Base-by-base conservation (phyloP, 2,888 invertebrate genomes). In the Barypeithes pellucidus region DNA sequence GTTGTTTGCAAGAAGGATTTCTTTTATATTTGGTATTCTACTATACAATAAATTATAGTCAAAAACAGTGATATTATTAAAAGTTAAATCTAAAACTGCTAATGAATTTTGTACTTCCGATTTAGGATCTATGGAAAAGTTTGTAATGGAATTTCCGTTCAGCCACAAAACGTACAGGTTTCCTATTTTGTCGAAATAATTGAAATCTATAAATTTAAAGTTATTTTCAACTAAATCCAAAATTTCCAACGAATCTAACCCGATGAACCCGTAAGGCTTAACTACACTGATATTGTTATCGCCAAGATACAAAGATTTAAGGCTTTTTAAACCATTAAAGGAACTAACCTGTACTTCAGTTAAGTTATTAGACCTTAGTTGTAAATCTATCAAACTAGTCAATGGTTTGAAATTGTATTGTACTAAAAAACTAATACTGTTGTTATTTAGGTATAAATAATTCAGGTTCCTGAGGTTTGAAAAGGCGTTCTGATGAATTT, bases 401-500 rank as follows among this genome's bases (percentile, higher is more conserved):
- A 87, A 76, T 16, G 81, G 83, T 75, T 84, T 84, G 76, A 87
- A 86, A 72, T 84, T 85, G 65, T 82, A 83, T 75, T 81, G 84
- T 16, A 83, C 80, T 61, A 87, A 75, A 69, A 80, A 80, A 43
- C 74, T 82, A 76, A 87, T 78, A 67, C 78, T 83, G 80, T 87
- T 87, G 70, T 85, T 81, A 71, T 84, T 85, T 47, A 87, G 76
- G 77, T 84, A 87, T 8, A 87, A 79, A 67, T 78, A 82, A 67
- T 85, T 82, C 61, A 86, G 77, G 67, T 83, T 83, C 39, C 75
- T 78, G 66, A 87, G 79, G 69, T 83, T 83, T 0, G 81, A 72
- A 75, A 88, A 88, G n/a, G 85, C 85, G 4, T 82, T 83, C 18
- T 80, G 80, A 57, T 86, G 84, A 2, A 88, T 81, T 29, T 82